Percentiles rank a stretch among this genome's conserved stretches.
Conservation (phyloP, 37 sponge, comb jelly and placozoan species). For the Cladorhizidae sp. region DNA sequence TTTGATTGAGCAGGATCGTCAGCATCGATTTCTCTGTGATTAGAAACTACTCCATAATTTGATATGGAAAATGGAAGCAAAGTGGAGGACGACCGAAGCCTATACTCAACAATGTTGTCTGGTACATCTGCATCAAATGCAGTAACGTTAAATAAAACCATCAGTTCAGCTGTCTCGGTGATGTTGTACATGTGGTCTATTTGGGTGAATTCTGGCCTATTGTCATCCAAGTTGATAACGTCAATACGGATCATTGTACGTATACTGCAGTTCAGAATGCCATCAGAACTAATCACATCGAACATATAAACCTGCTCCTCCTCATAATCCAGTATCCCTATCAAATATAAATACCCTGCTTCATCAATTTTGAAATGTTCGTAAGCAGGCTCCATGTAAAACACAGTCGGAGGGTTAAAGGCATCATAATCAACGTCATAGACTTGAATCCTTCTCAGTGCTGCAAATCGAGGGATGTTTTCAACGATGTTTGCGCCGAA, state of each 20-base stretch:
- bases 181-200: slow-evolving; percentile 18
- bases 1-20: slow-evolving; percentile 24
- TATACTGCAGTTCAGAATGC: slow-evolving; percentile 28
- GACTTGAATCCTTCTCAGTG: slow-evolving; percentile 20
- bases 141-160: slow-evolving; percentile 42
- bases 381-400: slow-evolving; percentile 34
- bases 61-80: slow-evolving; percentile 32
- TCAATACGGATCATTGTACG: slow-evolving; percentile 30
- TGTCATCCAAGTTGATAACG: slow-evolving; percentile 65
- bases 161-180: slow-evolving; percentile 16
- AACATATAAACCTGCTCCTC: slow-evolving; percentile 34
- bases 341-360: slow-evolving; percentile 27
- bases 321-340: slow-evolving; percentile 51
- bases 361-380: slow-evolving; percentile 20
- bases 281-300: slow-evolving; percentile 44
- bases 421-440: slow-evolving; percentile 24
- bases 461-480: not conserved
- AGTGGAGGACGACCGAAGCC: not conserved
- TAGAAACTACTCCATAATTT: slow-evolving; percentile 16
- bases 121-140: slow-evolving; percentile 55
- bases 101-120: slow-evolving; percentile 36
- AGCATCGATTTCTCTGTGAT: slow-evolving; percentile 17
- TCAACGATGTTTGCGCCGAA: slow-evolving; percentile 21
- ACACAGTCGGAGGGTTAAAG: slow-evolving; percentile 19
- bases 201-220: slow-evolving; percentile 31